phyloP scores from a whole-genome alignment of 2,113 vertebrate genomes.

The Asarcornis scutulata region DNA sequence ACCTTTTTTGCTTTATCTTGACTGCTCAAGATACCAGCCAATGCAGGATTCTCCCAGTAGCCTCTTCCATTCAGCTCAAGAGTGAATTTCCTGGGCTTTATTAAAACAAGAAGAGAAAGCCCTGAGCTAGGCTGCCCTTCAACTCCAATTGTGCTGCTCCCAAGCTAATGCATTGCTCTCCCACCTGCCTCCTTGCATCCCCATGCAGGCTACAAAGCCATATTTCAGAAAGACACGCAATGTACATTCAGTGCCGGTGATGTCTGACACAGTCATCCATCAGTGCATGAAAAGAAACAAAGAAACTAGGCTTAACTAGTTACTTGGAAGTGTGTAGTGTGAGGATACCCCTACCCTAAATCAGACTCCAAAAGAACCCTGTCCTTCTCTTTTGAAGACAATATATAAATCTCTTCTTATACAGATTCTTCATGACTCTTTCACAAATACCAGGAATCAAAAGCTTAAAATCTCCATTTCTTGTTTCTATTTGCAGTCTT shows the following conservation, averaged over 20 bases:
- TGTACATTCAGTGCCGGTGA: background rate
- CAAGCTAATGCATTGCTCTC: background rate
- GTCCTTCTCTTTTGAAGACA: background rate
- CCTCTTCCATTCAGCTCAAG: background rate
- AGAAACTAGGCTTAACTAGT: background rate
- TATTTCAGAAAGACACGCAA: background rate
- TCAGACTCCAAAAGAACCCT: background rate
- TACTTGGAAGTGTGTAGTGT: background rate
- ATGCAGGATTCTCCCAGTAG: background rate
- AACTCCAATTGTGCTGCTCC: background rate
- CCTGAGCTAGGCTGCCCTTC: background rate
- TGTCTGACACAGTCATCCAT: background rate
- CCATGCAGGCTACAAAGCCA: background rate
- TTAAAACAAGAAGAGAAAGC: background rate
- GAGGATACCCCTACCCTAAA: background rate
- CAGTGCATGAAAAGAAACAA: background rate
- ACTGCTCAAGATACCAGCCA: background rate
- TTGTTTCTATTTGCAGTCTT: background rate
- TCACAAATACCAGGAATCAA: background rate
- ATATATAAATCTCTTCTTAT: accelerated
- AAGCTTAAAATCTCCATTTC: background rate
- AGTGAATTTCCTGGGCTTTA: background rate
- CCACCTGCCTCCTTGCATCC: background rate
- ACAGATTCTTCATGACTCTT: background rate
- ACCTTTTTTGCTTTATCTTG: background rate